These are phyloP conservation scores for Panagrolaimus sp. DNA, from an alignment of 1,140 invertebrate genomes.

Conservation along the genomic window DNA sequence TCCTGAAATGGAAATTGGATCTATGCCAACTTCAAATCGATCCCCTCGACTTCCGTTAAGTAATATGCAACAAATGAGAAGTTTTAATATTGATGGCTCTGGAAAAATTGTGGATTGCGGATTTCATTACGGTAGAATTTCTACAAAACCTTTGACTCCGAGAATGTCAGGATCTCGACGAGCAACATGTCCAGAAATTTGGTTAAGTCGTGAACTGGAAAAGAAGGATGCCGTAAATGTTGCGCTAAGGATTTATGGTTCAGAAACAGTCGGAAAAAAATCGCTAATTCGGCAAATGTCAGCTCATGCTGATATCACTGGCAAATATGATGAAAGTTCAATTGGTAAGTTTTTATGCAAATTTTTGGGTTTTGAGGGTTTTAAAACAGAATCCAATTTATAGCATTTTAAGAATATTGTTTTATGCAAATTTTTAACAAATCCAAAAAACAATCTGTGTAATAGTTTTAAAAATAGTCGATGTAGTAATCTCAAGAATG, in stretches of 20 bases:
- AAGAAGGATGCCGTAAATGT: constrained; percentile 21
- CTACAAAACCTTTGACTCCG: constrained; percentile 20
- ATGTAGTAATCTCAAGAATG: too few relatives aligned
- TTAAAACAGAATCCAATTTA: too few relatives aligned
- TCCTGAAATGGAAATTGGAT: neutral
- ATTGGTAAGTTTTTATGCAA: too few relatives aligned
- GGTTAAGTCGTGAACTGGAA: constrained; percentile 40
- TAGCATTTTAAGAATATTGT: too few relatives aligned
- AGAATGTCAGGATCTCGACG: constrained; percentile 35
- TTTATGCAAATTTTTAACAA: too few relatives aligned
- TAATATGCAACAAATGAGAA: constrained; percentile 27
- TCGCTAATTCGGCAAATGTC: constrained; percentile 34
- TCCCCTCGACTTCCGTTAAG: neutral
- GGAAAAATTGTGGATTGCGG: constrained; percentile 38
- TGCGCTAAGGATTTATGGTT: constrained; percentile 36
- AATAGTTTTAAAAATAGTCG: too few relatives aligned
- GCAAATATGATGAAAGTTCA: neutral
- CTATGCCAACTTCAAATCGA: constrained; percentile 7
- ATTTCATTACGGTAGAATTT: constrained; percentile 14
- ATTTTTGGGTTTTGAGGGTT: too few relatives aligned
- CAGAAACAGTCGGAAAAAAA: constrained; percentile 42
- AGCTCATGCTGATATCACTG: constrained; percentile 24
- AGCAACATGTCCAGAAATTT: constrained; percentile 49
- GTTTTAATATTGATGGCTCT: constrained; percentile 35
- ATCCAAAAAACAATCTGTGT: too few relatives aligned